Conservation (phyloP, 2,888 invertebrate genomes). For the Ariolimax columbianus region DNA sequence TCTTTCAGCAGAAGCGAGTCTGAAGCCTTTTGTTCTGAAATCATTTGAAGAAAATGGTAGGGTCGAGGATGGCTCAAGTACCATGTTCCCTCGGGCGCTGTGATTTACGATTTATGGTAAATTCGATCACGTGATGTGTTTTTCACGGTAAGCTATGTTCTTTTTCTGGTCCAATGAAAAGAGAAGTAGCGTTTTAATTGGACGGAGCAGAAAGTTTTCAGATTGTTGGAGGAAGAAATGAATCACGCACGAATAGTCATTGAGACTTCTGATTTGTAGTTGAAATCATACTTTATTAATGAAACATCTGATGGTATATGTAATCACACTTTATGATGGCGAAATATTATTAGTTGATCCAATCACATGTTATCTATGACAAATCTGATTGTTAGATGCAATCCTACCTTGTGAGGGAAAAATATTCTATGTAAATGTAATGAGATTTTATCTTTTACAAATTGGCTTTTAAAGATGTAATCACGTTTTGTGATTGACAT, state of each 20-base stretch:
- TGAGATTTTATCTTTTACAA: too few relatives aligned
- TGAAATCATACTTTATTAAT: background rate
- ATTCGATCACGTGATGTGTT: background rate
- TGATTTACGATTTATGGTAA: slow-evolving; percentile 17
- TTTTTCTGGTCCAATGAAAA: background rate
- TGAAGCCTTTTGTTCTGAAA: slow-evolving; percentile 12
- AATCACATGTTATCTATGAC: too few relatives aligned
- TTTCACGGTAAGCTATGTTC: background rate
- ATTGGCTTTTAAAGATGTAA: too few relatives aligned
- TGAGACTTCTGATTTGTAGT: too few relatives aligned
- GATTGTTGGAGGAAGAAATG: background rate
- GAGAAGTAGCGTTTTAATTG: too few relatives aligned
- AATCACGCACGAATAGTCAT: background rate
- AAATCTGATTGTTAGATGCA: too few relatives aligned
- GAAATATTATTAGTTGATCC: too few relatives aligned
- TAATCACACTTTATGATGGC: too few relatives aligned
- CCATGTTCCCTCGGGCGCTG: slow-evolving; percentile 28
- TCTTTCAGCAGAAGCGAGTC: slow-evolving; percentile 11
- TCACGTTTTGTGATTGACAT: too few relatives aligned
- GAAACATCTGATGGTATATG: background rate
- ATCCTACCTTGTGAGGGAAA: too few relatives aligned
- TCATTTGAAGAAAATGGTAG: slow-evolving; percentile 21
- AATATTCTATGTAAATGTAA: too few relatives aligned
- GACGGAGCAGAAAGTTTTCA: background rate
- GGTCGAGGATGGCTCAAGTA: slow-evolving; percentile 11